Percentiles rank a stretch among this genome's conserved stretches.
phyloP scores from a whole-genome alignment of 2,113 vertebrate species.

The Tychaedon coryphoeus region DNA sequence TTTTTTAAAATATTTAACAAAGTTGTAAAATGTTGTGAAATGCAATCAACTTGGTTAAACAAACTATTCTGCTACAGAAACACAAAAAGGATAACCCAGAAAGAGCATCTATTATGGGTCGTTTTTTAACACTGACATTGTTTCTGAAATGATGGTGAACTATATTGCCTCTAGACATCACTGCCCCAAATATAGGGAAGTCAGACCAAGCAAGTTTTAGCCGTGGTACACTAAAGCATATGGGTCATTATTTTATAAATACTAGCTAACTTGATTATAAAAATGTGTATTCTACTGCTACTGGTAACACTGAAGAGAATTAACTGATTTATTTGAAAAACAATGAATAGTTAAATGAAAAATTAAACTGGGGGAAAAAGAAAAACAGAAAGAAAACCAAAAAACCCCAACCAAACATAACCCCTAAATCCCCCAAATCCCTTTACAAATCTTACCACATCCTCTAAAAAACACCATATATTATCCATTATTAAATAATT shows the following conservation, averaged over 20 bases:
- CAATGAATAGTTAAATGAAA: neutral
- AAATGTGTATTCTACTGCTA: neutral
- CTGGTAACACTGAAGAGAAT: neutral
- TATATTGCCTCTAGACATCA: neutral
- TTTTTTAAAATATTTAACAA: slow-evolving; percentile 36
- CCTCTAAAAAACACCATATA: neutral
- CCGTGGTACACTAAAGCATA: neutral
- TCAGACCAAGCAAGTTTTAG: neutral
- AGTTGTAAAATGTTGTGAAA: neutral
- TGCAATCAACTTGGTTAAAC: neutral
- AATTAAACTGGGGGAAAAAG: neutral
- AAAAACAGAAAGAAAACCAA: too few species aligned
- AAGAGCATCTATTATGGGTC: neutral
- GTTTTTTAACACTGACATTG: slow-evolving; percentile 4
- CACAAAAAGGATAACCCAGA: neutral
- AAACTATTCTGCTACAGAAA: slow-evolving; percentile 14
- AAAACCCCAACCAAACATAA: fast-evolving
- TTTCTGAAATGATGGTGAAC: neutral
- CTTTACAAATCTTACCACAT: neutral
- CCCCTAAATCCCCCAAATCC: fast-evolving
- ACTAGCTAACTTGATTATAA: neutral
- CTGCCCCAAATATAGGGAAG: neutral
- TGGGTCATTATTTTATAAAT: neutral
- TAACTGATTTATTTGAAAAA: neutral
- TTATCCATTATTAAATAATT: neutral